phyloP scores from a whole-genome alignment of 2,113 vertebrate species.

The Malurus cyaneus region DNA sequence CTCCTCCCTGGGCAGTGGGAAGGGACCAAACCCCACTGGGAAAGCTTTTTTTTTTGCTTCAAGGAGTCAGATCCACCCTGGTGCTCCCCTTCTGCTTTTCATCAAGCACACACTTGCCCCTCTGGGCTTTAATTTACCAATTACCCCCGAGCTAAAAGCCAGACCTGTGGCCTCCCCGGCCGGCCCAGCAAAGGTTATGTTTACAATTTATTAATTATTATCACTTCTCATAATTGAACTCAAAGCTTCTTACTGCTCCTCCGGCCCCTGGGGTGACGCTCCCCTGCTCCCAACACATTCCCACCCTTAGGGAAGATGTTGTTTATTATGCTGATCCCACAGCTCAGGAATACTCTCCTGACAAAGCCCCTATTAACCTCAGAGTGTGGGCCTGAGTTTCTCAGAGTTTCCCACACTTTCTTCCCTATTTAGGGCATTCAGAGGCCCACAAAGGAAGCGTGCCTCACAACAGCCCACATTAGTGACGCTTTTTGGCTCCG shows the following conservation, averaged over 20 bases:
- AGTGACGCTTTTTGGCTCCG: slow-evolving; percentile 83
- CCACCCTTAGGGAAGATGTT: slow-evolving; percentile 37
- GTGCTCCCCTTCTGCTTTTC: not conserved
- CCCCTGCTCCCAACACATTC: slow-evolving; percentile 38
- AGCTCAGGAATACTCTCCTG: slow-evolving; percentile 42
- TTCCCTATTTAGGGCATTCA: slow-evolving; percentile 78
- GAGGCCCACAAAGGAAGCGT: slow-evolving; percentile 86
- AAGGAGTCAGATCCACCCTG: not conserved
- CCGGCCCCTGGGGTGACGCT: not conserved
- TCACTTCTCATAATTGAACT: slow-evolving; percentile 4
- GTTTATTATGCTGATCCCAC: slow-evolving; percentile 67
- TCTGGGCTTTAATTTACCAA: not conserved
- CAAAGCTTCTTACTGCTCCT: not conserved
- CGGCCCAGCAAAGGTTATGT: slow-evolving; percentile 15
- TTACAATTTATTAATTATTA: slow-evolving; percentile 63
- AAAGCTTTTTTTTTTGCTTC: not conserved
- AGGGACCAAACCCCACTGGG: not conserved
- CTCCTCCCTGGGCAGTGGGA: not conserved
- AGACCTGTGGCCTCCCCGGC: not conserved
- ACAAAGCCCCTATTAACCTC: slow-evolving; percentile 73
- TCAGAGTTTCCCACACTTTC: slow-evolving; percentile 88
- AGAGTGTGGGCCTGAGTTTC: slow-evolving; percentile 82
- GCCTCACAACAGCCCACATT: slow-evolving; percentile 90
- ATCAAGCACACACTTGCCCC: not conserved
- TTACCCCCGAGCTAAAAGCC: not conserved